phyloP scores from a whole-genome alignment of 2,113 vertebrate genomes.

The Neolamprologus tretocephalus region DNA sequence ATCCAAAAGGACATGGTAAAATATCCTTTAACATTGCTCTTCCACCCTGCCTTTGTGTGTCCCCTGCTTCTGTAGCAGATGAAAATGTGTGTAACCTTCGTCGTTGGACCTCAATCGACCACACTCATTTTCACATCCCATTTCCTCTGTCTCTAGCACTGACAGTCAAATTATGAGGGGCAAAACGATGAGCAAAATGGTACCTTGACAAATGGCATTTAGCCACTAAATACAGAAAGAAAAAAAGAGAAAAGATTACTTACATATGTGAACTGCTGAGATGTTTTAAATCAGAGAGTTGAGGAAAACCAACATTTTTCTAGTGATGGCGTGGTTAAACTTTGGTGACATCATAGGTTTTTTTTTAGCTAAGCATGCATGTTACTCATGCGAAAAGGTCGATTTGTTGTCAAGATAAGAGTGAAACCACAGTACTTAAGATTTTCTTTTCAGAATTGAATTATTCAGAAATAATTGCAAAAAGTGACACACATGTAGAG shows the following conservation, averaged over 20 bases:
- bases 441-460: background rate
- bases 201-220: constrained; percentile 45
- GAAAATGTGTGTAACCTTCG: constrained; percentile 44
- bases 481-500: background rate
- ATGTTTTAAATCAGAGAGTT: background rate
- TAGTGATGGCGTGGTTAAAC: background rate
- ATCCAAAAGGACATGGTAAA: constrained; percentile 70
- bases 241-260: background rate
- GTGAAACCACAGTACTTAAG: background rate
- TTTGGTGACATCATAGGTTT: background rate
- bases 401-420: background rate
- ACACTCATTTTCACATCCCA: constrained; percentile 65
- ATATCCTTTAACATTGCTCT: constrained; percentile 60
- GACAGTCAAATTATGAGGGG: constrained; percentile 60
- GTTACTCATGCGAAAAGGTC: background rate
- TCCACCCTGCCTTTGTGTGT: constrained; percentile 47
- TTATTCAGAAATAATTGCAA: background rate
- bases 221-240: background rate
- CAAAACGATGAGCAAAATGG: constrained; percentile 42
- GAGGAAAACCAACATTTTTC: background rate
- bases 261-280: background rate
- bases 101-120: constrained; percentile 46
- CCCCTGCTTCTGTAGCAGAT: constrained; percentile 15
- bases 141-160: constrained; percentile 58
- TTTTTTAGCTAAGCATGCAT: background rate